Evolutionary conservation across 2,888 invertebrate genomes (phyloP).

Genomic region (Phengaris arion): DNA sequence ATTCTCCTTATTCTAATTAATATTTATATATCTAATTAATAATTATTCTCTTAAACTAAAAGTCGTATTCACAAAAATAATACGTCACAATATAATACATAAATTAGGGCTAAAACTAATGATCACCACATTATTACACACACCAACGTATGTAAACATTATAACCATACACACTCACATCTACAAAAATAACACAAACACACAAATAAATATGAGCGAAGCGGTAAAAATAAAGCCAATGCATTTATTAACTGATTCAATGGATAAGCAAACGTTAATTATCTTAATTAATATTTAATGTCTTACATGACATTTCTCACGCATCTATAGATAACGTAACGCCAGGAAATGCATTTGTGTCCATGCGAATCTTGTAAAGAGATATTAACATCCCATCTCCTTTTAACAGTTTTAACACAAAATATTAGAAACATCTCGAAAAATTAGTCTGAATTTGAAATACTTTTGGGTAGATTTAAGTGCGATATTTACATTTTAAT

Average conservation of each 20-base stretch:
- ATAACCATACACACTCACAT: background rate
- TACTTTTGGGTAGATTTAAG: background rate
- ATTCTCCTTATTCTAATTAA: background rate
- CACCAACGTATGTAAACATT: background rate
- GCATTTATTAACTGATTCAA: background rate
- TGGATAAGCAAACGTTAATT: background rate
- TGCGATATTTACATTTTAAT: background rate
- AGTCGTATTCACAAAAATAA: background rate
- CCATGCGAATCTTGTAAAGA: background rate
- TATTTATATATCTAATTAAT: no score
- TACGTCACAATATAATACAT: background rate
- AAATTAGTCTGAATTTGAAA: background rate
- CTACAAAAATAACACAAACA: background rate
- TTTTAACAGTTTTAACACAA: background rate
- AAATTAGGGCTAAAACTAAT: background rate
- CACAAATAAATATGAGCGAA: background rate
- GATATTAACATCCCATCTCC: background rate
- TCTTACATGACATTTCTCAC: background rate
- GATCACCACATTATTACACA: background rate
- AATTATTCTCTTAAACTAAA: no score
- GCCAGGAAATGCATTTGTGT: background rate
- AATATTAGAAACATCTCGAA: background rate
- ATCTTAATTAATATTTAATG: background rate
- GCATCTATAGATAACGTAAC: background rate
- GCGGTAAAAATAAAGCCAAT: background rate